Evolutionary conservation across 2,113 vertebrate species (phyloP), one percentile per base, ranked within the genome.

Genomic region (Toxostoma redivivum): DNA sequence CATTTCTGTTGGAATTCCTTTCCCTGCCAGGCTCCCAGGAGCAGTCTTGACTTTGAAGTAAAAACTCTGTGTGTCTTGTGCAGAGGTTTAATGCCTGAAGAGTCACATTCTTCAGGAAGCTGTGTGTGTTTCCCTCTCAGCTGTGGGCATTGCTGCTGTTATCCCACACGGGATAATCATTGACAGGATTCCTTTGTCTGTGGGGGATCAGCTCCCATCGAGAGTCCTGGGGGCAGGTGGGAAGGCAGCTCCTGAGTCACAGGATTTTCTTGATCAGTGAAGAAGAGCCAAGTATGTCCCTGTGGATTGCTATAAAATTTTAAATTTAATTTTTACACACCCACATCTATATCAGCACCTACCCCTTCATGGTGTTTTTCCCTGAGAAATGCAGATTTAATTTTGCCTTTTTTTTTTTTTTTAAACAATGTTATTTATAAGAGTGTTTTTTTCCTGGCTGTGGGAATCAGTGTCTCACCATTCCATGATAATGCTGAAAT

Each of bases 211-310:
- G 38, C 54, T 70, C 14, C 17, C 57, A 56, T 3, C 1, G 2
- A 65, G 82, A 82, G 81, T 82, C 81, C 70, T 82, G 7, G 2
- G 73, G 70, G 79, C 91, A 92, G 84, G 66, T 95, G 47, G 84
- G 89, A 30, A 62, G 15, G 6, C 12, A 71, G 79, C 42, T 94
- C 78, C 64, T 30, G 33, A 42, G 23, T 77, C 81, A 42, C 57
- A n/a, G 0, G 9, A 6, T 48, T 79, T 69, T 84, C 66, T 79
- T 82, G n/a, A 57, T 81, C 62, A n/a, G 10, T 56, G 74, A 70
- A 69, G 78, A 88, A 94, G 73, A 76, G 57, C 77, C 66, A 66
- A 62, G 9, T 19, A 11, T 11, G 15, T 87, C 47, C 15, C 51
- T 53, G 58, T 56, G 50, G 35, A 8, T 81, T 71, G 28, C 60